Percentiles rank a stretch among this genome's conserved stretches.
Evolutionary conservation across 2,113 vertebrate species (phyloP).

Genomic region (Abramis brama): DNA sequence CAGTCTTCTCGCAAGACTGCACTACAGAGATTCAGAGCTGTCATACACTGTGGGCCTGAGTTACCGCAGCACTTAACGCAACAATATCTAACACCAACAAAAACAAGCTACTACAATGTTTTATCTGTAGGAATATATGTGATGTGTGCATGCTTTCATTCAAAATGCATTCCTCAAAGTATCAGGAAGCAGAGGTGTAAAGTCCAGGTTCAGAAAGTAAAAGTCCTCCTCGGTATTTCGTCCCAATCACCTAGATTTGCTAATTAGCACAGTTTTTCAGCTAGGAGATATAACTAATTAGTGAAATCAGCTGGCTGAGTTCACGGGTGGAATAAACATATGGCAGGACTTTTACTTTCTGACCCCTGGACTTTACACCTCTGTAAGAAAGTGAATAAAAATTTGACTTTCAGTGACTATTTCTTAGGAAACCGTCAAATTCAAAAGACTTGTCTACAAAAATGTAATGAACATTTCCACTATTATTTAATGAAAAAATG

Average conservation of each 20-base stretch:
- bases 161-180: neutral
- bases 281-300: too few relatives aligned
- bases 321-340: too few relatives aligned
- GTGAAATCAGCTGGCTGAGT: too few relatives aligned
- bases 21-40: slow-evolving; percentile 11
- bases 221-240: too few relatives aligned
- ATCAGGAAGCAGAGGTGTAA: too few relatives aligned
- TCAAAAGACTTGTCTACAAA: neutral
- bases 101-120: neutral
- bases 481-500: neutral
- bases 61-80: neutral
- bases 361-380: too few relatives aligned
- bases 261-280: too few relatives aligned
- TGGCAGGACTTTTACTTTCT: too few relatives aligned
- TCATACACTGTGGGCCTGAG: slow-evolving; percentile 1
- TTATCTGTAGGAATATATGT: neutral
- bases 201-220: too few relatives aligned
- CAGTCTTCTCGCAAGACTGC: neutral
- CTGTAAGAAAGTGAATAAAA: too few relatives aligned
- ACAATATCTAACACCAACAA: neutral
- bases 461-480: neutral
- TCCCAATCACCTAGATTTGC: too few relatives aligned
- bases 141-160: neutral
- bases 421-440: neutral
- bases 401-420: neutral